These are phyloP conservation scores for Caenorhabditis macrosperma DNA, from an alignment of 2,888 invertebrate species.

Conservation along the genomic window DNA sequence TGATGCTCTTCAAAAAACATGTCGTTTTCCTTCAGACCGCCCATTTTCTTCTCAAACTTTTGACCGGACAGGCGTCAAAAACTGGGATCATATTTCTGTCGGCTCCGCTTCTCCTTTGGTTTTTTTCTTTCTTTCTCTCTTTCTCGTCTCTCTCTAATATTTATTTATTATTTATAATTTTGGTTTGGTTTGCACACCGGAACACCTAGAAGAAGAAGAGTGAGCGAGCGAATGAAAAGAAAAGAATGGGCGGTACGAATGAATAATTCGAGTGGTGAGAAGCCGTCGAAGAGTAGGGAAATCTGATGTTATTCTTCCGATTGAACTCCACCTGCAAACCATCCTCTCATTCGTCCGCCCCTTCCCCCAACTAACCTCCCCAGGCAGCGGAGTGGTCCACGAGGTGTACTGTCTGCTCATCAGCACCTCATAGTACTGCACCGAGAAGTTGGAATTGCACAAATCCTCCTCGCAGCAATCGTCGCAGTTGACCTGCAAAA, in stretches of 20 bases:
- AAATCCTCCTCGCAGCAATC: slow-evolving; percentile 75
- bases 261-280: not conserved
- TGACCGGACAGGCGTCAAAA: slow-evolving; percentile 37
- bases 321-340: slow-evolving; percentile 51
- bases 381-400: slow-evolving; percentile 74
- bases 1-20: too few species aligned
- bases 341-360: not conserved
- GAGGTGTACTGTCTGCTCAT: slow-evolving; percentile 72
- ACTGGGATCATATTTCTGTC: slow-evolving; percentile 42
- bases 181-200: not conserved
- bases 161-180: slow-evolving; percentile 4
- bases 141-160: too few species aligned
- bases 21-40: slow-evolving; percentile 26
- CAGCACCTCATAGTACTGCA: slow-evolving; percentile 71
- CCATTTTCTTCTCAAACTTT: slow-evolving; percentile 8
- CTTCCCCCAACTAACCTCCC: slow-evolving; percentile 59
- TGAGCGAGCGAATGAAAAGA: not conserved
- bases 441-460: slow-evolving; percentile 74
- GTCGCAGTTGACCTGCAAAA: slow-evolving; percentile 75
- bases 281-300: slow-evolving; percentile 39
- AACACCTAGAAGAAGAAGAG: not conserved
- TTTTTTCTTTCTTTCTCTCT: not conserved
- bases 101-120: slow-evolving; percentile 6
- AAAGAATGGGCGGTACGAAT: not conserved
- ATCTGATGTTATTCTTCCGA: slow-evolving; percentile 55